Conservation (phyloP, 1,140 invertebrate species). For the Plectrocnemia conspersa region DNA sequence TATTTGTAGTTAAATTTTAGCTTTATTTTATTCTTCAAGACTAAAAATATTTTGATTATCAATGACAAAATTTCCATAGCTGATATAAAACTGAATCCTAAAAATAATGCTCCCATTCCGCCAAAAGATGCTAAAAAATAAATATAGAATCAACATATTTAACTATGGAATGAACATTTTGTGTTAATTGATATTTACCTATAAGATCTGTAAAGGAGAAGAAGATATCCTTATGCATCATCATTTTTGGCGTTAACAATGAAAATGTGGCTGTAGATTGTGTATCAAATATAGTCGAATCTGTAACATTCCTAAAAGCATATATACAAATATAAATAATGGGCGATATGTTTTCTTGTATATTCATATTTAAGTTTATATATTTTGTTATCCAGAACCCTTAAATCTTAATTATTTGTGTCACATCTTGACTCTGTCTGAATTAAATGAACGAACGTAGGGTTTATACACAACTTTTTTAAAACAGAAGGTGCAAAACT, state of each 20-base stretch:
- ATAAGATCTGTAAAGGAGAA: slow-evolving; percentile 48
- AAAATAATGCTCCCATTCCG: slow-evolving; percentile 22
- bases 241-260: slow-evolving; percentile 45
- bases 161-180: not conserved
- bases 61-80: slow-evolving; percentile 21
- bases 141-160: not conserved
- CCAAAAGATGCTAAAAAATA: slow-evolving; percentile 27
- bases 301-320: slow-evolving; percentile 30
- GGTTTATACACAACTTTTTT: too few species aligned
- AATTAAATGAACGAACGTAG: too few species aligned
- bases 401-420: too few species aligned
- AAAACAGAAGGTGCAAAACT: too few species aligned
- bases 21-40: too few species aligned
- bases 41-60: too few species aligned
- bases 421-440: too few species aligned
- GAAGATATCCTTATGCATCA: slow-evolving; percentile 46
- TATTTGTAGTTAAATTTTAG: too few species aligned
- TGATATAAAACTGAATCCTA: slow-evolving; percentile 25
- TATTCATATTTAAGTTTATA: too few species aligned
- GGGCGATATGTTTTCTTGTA: too few species aligned
- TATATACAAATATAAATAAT: too few species aligned
- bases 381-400: too few species aligned
- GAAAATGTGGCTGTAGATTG: slow-evolving; percentile 40
- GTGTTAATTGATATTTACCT: slow-evolving; percentile 34
- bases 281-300: slow-evolving; percentile 40